Evolutionary conservation across 1,140 invertebrate species (phyloP).

Genomic region (Diorhabda sublineata): DNA sequence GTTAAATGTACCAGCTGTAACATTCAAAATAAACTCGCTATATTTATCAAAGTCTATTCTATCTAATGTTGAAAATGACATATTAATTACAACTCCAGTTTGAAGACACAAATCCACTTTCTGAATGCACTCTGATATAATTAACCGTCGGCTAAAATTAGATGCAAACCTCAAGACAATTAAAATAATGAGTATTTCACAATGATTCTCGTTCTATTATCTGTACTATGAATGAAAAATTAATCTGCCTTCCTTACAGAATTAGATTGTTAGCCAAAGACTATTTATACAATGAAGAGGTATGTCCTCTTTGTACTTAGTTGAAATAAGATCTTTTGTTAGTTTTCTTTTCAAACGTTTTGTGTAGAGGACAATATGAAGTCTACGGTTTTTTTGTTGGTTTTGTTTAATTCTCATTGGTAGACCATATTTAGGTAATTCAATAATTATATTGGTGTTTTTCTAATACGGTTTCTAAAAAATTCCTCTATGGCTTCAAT

Average conservation of each 20-base stretch:
- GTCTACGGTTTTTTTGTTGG: neutral
- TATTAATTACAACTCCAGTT: constrained; percentile 1
- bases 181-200: constrained; percentile 17
- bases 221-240: constrained; percentile 17
- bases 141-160: constrained; percentile 8
- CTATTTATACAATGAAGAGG: constrained; percentile 16
- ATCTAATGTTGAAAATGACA: constrained; percentile 3
- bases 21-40: neutral
- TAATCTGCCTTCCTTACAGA: constrained; percentile 14
- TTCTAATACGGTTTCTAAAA: too few species aligned
- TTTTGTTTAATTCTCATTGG: neutral
- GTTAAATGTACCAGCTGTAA: too few species aligned
- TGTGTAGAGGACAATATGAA: constrained; percentile 8
- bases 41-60: neutral
- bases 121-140: neutral
- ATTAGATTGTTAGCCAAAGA: constrained; percentile 16
- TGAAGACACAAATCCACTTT: neutral
- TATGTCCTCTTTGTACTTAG: constrained; percentile 14
- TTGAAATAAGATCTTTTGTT: constrained; percentile 18
- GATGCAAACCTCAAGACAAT: constrained; percentile 7
- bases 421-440: too few species aligned
- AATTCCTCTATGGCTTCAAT: too few species aligned
- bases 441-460: too few species aligned
- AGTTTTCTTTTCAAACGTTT: constrained; percentile 6
- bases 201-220: constrained; percentile 16